Evolutionary conservation across 2,113 vertebrate species (phyloP), one percentile per base, ranked within the genome.

Genomic region (Phainopepla nitens): DNA sequence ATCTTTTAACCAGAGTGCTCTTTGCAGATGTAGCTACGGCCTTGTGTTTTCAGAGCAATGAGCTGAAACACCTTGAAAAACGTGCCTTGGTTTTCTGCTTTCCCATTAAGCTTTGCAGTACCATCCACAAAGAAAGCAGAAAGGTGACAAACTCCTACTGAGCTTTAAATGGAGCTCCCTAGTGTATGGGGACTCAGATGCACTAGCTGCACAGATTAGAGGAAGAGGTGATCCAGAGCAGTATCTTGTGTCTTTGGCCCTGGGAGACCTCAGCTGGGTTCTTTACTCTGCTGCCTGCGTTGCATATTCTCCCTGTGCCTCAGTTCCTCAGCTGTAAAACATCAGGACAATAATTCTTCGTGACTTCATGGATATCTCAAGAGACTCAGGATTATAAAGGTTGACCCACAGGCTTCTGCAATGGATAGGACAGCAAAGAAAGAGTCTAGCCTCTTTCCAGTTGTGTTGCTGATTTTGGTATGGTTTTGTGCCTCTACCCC

Each of bases 51-150:
- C 39, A 61, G 35, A 79, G 57, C 65, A 78, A 19, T 57, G 23
- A 94, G 31, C 50, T 73, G 60, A 91, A 91, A 80, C 62, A 87
- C 35, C 45, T 86, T 73, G 58, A 58, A 69, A 73, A 93, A 47
- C 0, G 4, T 35, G 39, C 62, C 58, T 72, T 1, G 4, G 2
- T 89, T 87, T 70, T 93, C 28, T 70, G 36, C 8, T 81, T 82
- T 50, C 33, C 36, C 10, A 7, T 50, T 85, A 72, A 64, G 53
- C 41, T 90, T 68, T 72, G n/a, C 53, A 56, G 2, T 10, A 47
- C 49, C 19, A 21, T 61, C 23, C 50, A 64, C 13, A 23, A 14
- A 36, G 41, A 31, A 60, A 81, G 27, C 33, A 68, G 39, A 73
- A 91, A 24, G 39, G 31, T 57, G 60, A 70, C 61, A 76, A 13